Evolutionary conservation across 2,797 vertebrate genomes (phyloP).

Genomic region (Sebastolobus alascanus): DNA sequence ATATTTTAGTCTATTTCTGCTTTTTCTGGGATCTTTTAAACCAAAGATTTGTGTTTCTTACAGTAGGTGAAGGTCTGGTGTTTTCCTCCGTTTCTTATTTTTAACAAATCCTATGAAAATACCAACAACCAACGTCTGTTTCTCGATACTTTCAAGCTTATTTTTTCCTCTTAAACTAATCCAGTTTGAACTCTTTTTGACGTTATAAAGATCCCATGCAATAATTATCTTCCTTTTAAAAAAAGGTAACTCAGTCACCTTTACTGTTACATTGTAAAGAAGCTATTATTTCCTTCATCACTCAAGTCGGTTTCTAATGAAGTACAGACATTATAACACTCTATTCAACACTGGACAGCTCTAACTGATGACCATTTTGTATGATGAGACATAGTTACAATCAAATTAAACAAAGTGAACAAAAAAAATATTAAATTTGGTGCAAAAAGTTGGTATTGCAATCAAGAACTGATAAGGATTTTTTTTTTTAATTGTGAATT

Average conservation of each 20-base stretch:
- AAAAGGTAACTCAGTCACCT: too few relatives aligned
- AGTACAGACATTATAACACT: background rate
- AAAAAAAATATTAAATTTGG: background rate
- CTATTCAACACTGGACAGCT: background rate
- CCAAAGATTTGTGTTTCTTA: background rate
- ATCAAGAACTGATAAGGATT: background rate
- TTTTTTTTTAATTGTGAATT: background rate
- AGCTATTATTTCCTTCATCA: background rate
- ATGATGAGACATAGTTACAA: background rate
- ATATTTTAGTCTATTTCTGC: background rate
- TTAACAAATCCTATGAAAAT: slow-evolving; percentile 1
- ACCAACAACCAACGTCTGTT: background rate
- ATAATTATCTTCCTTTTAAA: too few relatives aligned
- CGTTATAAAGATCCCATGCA: too few relatives aligned
- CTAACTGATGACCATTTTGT: background rate
- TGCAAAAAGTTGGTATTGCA: background rate
- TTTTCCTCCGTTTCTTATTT: background rate
- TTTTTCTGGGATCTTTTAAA: background rate
- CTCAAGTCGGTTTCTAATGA: too few relatives aligned
- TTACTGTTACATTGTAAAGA: background rate
- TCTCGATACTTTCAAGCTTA: background rate
- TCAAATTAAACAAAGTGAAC: background rate
- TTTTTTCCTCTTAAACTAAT: slow-evolving; percentile 2
- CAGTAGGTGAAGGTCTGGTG: background rate
- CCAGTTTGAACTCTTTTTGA: background rate